Evolutionary conservation across 2,113 vertebrate genomes (phyloP).

Genomic region (Aix galericulata): DNA sequence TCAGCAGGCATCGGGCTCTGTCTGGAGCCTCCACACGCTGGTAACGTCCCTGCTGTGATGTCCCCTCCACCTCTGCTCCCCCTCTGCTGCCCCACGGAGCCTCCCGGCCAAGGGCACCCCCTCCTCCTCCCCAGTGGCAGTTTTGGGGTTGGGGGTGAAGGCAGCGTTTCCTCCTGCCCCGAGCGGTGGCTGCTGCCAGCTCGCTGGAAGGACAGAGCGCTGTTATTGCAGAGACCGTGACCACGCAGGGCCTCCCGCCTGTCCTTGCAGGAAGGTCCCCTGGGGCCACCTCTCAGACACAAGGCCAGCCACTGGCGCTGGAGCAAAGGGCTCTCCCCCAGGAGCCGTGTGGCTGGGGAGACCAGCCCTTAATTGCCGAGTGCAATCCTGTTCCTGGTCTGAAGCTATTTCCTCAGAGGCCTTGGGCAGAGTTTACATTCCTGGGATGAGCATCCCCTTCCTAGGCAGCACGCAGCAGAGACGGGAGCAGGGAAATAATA

Average conservation of each 20-base stretch:
- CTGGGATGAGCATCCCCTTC: conserved; percentile 73
- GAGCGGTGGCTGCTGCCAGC: conserved; percentile 23
- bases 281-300: conserved; percentile 61
- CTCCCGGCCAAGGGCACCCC: not conserved
- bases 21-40: not conserved
- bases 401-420: conserved; percentile 63
- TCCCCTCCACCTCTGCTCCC: not conserved
- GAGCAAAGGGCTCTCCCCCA: conserved; percentile 64
- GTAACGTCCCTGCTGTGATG: accelerated
- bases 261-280: conserved; percentile 68
- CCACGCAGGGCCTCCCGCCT: conserved; percentile 26
- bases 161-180: not conserved
- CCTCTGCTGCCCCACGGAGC: accelerated
- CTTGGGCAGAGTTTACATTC: conserved; percentile 64
- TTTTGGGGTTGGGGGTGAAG: not conserved
- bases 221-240: conserved; percentile 59
- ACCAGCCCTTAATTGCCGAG: conserved; percentile 34
- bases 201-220: conserved; percentile 42
- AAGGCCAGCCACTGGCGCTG: conserved; percentile 33
- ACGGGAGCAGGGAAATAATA: conserved; percentile 50
- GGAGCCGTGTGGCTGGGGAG: conserved; percentile 39
- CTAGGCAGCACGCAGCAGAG: conserved; percentile 56
- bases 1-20: not conserved
- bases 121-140: not conserved
- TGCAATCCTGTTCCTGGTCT: conserved; percentile 39